Evolutionary conservation across 1,140 invertebrate genomes (phyloP).

Genomic region (Drosophila pseudoobscura): DNA sequence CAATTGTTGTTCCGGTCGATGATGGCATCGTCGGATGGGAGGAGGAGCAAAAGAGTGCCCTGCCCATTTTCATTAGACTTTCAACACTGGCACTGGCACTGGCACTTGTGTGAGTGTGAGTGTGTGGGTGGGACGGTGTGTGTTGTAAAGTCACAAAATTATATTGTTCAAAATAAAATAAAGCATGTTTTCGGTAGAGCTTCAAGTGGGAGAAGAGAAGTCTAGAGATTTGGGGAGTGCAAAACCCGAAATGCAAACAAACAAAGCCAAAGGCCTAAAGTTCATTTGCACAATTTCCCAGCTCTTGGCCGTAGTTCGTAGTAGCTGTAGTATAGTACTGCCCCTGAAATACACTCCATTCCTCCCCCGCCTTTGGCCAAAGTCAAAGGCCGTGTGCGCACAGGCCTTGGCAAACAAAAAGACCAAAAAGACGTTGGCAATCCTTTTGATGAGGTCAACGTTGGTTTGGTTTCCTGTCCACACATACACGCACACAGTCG

Average conservation of each 20-base stretch:
- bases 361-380: conserved; percentile 33
- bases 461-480: conserved; percentile 63
- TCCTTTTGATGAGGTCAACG: conserved; percentile 81
- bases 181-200: conserved; percentile 61
- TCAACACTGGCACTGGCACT: conserved; percentile 1
- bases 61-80: neutral
- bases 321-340: too few relatives aligned
- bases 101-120: conserved; percentile 10
- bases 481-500: conserved; percentile 19
- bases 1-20: too few relatives aligned
- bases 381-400: conserved; percentile 69
- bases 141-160: conserved; percentile 72
- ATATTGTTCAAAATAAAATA: conserved; percentile 80
- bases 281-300: conserved; percentile 78
- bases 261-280: conserved; percentile 79
- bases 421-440: conserved; percentile 80
- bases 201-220: conserved; percentile 21
- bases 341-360: too few relatives aligned
- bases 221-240: conserved; percentile 22
- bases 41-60: neutral
- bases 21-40: neutral
- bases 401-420: conserved; percentile 73
- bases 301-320: conserved; percentile 1
- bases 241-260: conserved; percentile 77
- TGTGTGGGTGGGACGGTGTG: conserved; percentile 28